phyloP scores from a whole-genome alignment of 2,888 invertebrate genomes.

The Apantesis nais region DNA sequence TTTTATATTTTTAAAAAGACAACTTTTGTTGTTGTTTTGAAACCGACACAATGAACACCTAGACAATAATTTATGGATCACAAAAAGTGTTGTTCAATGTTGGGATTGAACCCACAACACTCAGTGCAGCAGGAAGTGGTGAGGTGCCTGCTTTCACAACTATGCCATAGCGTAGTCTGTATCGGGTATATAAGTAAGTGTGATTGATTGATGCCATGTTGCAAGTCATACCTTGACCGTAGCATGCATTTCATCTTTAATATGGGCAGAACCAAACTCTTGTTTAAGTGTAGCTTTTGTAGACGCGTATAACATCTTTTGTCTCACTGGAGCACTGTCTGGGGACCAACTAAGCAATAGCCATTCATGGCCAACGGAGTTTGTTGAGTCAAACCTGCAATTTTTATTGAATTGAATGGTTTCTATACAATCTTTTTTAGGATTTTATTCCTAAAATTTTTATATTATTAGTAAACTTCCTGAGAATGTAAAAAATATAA shows the following conservation, averaged over 20 bases:
- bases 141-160: too few species aligned
- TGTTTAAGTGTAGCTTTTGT: conserved; percentile 98
- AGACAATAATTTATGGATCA: too few species aligned
- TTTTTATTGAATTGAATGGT: neutral
- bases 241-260: conserved; percentile 97
- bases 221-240: conserved; percentile 87
- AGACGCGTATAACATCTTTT: conserved; percentile 99
- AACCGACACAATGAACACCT: too few species aligned
- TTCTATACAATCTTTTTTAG: neutral
- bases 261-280: conserved; percentile 97
- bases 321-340: conserved; percentile 94
- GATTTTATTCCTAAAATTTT: neutral
- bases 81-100: too few species aligned
- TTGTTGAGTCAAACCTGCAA: conserved; percentile 90
- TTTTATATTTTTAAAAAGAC: too few species aligned
- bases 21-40: too few species aligned
- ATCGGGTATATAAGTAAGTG: too few species aligned
- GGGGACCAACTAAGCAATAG: conserved; percentile 97
- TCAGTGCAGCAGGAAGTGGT: too few species aligned
- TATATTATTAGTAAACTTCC: neutral
- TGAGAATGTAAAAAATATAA: neutral
- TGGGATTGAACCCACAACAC: too few species aligned
- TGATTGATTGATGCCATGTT: too few species aligned
- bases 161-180: too few species aligned
- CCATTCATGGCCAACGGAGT: conserved; percentile 95